Evolutionary conservation across 2,888 invertebrate genomes (phyloP), one percentile per base, ranked within the genome.

Genomic region (Erynnis tages): DNA sequence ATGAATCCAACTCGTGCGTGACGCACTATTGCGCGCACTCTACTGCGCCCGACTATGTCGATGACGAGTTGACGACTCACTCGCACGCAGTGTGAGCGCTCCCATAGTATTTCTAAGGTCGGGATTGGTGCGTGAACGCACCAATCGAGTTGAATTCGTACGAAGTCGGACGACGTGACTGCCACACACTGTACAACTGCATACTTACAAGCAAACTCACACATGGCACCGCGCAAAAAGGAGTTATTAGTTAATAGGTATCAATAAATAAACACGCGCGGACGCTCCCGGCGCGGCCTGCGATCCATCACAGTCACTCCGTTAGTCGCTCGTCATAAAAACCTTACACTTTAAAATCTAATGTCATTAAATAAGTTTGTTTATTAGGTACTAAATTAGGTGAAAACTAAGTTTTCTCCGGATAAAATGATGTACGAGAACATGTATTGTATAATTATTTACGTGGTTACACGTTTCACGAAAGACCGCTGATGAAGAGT

Each of bases 371-470:
- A 27, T 41, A 38, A 21, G 37, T 48, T 38, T 21, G 56, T 61
- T 67, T 19, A 21, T 70, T 62, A 60, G 60, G 60, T 66, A 65
- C 61, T 64, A 65, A 63, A 54, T 66, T 71, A 66, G 53, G 40
- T 59, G 76, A 74, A 73, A 80, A 76, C 76, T 77, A 76, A 66
- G 77, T 78, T 74, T 74, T 66, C 75, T 60, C 43, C 46, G 47
- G 43, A 47, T 47, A 41, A 48, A 61, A 37, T 37, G 35, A 47
- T 29, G 25, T 29, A 35, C 7, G 34, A 35, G 64, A 63, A 62
- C 60, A 62, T 61, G 56, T 41, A 59, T 32, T n/a, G 35, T 8
- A 30, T 56, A n/a, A n/a, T n/a, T n/a, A n/a, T n/a, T n/a, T n/a
- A n/a, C n/a, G n/a, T n/a, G n/a, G n/a, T n/a, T n/a, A n/a, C n/a